phyloP scores from a whole-genome alignment of 2,797 vertebrate genomes.

The Channallabes apus region DNA sequence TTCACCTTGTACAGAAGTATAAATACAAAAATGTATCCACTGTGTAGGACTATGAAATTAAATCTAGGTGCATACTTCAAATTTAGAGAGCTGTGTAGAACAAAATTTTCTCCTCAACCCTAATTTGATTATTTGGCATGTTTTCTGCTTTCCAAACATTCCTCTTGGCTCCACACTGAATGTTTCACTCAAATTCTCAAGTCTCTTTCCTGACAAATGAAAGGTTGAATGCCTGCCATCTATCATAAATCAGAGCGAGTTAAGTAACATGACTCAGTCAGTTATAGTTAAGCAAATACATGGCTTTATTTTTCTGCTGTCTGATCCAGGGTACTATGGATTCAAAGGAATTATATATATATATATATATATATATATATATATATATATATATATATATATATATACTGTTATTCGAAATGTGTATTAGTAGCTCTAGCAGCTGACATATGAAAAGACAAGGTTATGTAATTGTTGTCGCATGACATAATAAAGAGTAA shows the following conservation, averaged over 20 bases:
- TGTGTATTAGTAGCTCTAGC: not conserved
- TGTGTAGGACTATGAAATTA: not conserved
- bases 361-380: no score
- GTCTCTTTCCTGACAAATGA: slow-evolving; percentile 4
- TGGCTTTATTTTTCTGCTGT: not conserved
- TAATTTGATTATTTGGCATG: not conserved
- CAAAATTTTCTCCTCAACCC: not conserved
- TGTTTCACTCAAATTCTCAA: not conserved
- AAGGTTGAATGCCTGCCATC: not conserved
- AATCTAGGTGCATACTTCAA: not conserved
- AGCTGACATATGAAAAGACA: not conserved
- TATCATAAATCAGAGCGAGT: not conserved
- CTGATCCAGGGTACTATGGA: not conserved
- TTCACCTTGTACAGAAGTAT: no score
- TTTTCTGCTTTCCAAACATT: not conserved
- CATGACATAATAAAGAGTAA: not conserved
- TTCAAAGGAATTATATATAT: not conserved
- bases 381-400: no score
- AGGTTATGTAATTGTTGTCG: not conserved
- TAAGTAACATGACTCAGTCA: not conserved
- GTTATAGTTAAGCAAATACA: not conserved
- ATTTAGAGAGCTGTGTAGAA: not conserved
- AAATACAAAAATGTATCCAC: no score
- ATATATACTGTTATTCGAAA: no score
- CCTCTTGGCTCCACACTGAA: no score